These are phyloP conservation scores for Odontesthes bonariensis DNA, from an alignment of 2,113 vertebrate genomes.

Conservation along the genomic window DNA sequence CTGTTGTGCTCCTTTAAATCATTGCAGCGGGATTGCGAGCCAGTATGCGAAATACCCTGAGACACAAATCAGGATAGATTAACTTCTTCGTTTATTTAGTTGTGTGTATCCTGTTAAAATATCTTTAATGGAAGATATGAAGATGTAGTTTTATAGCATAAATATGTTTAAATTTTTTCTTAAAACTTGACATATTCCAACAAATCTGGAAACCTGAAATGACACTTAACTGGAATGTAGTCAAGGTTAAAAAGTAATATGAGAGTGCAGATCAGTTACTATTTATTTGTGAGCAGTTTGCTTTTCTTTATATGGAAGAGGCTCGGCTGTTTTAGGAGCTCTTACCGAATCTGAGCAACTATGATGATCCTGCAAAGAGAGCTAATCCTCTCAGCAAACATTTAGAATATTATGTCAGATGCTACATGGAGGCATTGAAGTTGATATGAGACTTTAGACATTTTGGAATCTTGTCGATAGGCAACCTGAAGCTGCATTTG, in stretches of 20 bases:
- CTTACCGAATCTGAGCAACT: not conserved
- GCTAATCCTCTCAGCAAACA: too few species aligned
- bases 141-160: too few species aligned
- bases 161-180: not conserved
- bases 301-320: not conserved
- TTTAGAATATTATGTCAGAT: too few species aligned
- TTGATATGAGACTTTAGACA: not conserved
- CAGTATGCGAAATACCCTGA: too few species aligned
- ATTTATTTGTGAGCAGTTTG: not conserved
- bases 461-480: conserved; percentile 17
- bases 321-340: not conserved
- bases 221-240: not conserved
- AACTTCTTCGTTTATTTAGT: too few species aligned
- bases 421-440: not conserved
- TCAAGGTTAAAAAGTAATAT: accelerated
- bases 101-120: too few species aligned
- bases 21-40: too few species aligned
- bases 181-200: too few species aligned
- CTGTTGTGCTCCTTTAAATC: too few species aligned
- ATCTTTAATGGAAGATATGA: too few species aligned
- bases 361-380: too few species aligned
- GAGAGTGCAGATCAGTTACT: not conserved
- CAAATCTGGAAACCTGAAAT: not conserved
- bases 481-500: not conserved
- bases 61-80: too few species aligned